Base-by-base conservation (phyloP, 1,140 invertebrate genomes). In the Orius laevigatus region DNA sequence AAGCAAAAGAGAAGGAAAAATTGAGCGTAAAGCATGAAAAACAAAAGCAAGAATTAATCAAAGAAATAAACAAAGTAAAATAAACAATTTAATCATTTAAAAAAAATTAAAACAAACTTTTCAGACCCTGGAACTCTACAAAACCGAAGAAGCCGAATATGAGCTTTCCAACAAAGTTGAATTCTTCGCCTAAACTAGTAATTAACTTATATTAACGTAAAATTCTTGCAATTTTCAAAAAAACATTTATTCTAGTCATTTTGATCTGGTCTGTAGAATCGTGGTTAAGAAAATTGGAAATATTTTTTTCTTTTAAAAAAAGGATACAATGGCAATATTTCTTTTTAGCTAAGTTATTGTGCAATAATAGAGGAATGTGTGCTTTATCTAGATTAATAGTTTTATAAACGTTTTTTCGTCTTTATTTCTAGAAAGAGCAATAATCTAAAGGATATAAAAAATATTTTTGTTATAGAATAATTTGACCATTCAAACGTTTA, bases 61-160 rank as follows among this genome's bases (percentile, higher is more conserved):
- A 87, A 63, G 91, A 95, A 65, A 81, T 91, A 59, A 84, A 91
- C 62, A 85, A 81, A 70, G 89, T 92, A 66, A 73, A n/a, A 71
- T 68, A 19, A 11, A 11, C 3, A 44, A 43, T 31, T 25, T n/a
- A 43, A n/a, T 15, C 2, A 38, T 3, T 14, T 10, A 15, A 38
- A 38, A 39, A 10, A 19, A 8, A 18, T 10, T 38, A 20, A 31
- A 34, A 39, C 46, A 59, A 54, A 51, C 61, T 59, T 76, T 75
- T 41, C 71, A 93, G 86, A 76, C 90, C 57, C 77, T 94, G 65
- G 89, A 95, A 64, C 82, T 92, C 73, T 91, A 91, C 72, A 89
- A 91, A 68, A 88, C 90, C 68, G 87, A 89, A 66, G 89, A 94
- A 64, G 76, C 87, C 54, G 87, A 92, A 59, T 89, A 88, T 62